phyloP scores from a whole-genome alignment of 2,113 vertebrate species.

The Opisthocomus hoazin region DNA sequence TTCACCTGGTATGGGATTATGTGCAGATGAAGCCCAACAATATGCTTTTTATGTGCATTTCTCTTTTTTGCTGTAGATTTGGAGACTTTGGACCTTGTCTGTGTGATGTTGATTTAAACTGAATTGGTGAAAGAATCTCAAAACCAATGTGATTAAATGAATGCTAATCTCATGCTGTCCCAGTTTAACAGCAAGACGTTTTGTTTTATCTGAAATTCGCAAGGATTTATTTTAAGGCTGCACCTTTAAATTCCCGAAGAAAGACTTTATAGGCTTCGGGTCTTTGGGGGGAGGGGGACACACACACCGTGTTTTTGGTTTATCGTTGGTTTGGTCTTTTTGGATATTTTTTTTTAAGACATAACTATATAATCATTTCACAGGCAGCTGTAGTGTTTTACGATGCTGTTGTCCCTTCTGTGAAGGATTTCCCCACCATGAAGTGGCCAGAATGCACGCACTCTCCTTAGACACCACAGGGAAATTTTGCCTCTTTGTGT shows the following conservation, averaged over 20 bases:
- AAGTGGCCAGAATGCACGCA: background rate
- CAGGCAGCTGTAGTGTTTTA: background rate
- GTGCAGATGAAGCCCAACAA: background rate
- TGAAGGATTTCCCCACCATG: background rate
- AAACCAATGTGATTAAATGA: background rate
- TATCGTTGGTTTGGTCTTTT: background rate
- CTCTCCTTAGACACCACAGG: background rate
- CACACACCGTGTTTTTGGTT: background rate
- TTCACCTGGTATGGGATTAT: background rate
- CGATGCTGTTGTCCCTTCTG: background rate
- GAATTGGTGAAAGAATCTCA: background rate
- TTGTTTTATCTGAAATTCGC: background rate
- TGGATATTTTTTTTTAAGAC: background rate
- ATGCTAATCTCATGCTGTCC: background rate
- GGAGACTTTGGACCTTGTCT: background rate
- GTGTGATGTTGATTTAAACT: background rate
- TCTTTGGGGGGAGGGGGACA: accelerated
- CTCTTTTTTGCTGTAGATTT: background rate
- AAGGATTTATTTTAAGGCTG: background rate
- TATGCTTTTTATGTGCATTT: background rate
- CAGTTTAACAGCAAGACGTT: background rate
- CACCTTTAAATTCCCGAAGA: background rate
- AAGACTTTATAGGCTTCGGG: background rate
- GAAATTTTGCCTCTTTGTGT: background rate
- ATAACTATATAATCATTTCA: background rate